Evolutionary conservation across 1,140 invertebrate species (phyloP).

Genomic region (Leptinotarsa undecemlineata): DNA sequence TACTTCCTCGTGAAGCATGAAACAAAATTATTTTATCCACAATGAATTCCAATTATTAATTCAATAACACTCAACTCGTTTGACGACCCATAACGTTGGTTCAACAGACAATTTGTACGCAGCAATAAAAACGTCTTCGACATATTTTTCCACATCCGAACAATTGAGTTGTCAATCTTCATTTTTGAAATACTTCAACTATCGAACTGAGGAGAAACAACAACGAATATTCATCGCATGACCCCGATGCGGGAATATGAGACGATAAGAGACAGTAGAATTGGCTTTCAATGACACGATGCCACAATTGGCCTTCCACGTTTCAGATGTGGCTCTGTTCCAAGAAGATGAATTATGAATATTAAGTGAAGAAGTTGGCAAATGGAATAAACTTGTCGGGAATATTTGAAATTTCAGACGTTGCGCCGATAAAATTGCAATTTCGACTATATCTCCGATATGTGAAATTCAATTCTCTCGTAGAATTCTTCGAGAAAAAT

Average conservation of each 20-base stretch:
- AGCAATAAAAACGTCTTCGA: not conserved
- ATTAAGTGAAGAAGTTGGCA: constrained; percentile 3
- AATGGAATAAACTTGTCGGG: not conserved
- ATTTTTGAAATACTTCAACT: not conserved
- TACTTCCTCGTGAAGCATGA: no score
- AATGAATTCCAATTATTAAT: no score
- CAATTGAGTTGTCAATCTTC: not conserved
- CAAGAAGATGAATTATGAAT: constrained; percentile 2
- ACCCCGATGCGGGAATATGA: not conserved
- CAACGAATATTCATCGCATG: not conserved
- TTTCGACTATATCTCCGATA: not conserved
- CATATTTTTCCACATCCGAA: not conserved
- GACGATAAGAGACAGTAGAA: constrained; percentile 2
- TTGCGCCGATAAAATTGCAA: not conserved
- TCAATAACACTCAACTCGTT: no score
- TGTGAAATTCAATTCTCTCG: not conserved
- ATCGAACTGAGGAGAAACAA: no score
- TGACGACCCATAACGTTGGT: not conserved
- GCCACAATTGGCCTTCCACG: not conserved
- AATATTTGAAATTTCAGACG: not conserved
- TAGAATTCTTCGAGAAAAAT: no score
- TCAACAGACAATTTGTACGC: not conserved
- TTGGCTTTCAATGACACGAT: constrained; percentile 5
- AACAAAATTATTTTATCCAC: no score
- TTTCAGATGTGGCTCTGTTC: not conserved